Base-by-base conservation (phyloP, 2,797 vertebrate species). In the Eidolon dupreanum region DNA sequence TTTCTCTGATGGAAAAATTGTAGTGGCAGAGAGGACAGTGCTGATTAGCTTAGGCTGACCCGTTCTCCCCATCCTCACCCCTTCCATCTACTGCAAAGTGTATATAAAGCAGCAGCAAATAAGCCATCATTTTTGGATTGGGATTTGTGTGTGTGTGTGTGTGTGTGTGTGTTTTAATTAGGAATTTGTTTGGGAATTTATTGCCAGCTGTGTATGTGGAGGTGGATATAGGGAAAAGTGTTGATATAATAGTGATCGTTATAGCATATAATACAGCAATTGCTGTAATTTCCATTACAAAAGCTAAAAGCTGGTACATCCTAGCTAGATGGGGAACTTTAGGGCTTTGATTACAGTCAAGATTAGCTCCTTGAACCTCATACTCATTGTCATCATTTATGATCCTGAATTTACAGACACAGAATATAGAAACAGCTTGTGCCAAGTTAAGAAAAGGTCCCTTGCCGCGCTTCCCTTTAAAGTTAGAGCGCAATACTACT, bases 161-260 rank as follows among this genome's bases (percentile, higher is more conserved):
- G 59, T 6, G 33, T 68, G 31, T 94, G 92, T 85, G 93, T 97
- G 88, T 77, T 38, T 93, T 83, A 89, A 96, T 83, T 38, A 96
- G 74, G 75, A 97, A 95, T 88, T 88, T 97, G 91, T 93, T 97
- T 95, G 86, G 20, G 92, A 68, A 96, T 97, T 49, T 93, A 63
- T 86, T 97, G 74, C 49, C 88, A 97, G 83, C 92, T 98, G 93
- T 91, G 87, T 86, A 17, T 33, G 2, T 75, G 68, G 77, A 96
- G 94, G 90, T 75, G 36, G 75, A 61, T 85, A 5, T 26, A 92
- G 53, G 92, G 16, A 94, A 94, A 55, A 85, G 10, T 94, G 36
- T 79, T 96, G 63, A 24, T 94, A 83, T 97, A 93, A 94, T 71
- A 89, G 53, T 92, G 68, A 92, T 96, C 90, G 93, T 82, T 96